Evolutionary conservation across 2,113 vertebrate genomes (phyloP).

Genomic region (Engystomops pustulosus): DNA sequence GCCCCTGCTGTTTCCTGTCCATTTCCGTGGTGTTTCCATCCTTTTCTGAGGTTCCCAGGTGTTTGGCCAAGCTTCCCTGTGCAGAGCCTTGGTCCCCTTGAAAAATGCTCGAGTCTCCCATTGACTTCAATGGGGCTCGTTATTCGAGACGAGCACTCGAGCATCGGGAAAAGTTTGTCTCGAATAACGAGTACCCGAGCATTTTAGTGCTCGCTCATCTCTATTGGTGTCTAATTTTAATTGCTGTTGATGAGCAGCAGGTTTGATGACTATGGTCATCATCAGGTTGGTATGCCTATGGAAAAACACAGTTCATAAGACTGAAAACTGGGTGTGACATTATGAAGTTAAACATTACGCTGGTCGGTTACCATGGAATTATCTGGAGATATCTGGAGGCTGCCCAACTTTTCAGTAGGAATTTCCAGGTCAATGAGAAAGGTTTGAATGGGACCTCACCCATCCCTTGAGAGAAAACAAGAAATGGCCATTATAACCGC

Average conservation of each 20-base stretch:
- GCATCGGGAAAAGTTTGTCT: no score
- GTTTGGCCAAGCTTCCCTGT: no score
- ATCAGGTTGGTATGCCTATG: constrained; percentile 1
- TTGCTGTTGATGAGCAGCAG: background rate
- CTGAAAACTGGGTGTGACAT: constrained; percentile 46
- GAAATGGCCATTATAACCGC: constrained; percentile 48
- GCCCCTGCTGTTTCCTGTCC: no score
- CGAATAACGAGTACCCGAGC: no score
- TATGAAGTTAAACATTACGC: constrained; percentile 36
- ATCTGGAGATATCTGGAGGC: constrained; percentile 49
- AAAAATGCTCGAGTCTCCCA: no score
- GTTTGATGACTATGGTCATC: background rate
- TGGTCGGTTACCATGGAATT: constrained; percentile 50
- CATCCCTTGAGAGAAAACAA: constrained; percentile 42
- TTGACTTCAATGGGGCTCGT: no score
- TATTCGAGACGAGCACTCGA: no score
- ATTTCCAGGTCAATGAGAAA: constrained; percentile 53
- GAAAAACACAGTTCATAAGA: constrained; percentile 27
- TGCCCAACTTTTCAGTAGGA: constrained; percentile 38
- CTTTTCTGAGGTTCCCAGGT: no score
- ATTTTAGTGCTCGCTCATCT: no score
- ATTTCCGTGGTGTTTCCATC: no score
- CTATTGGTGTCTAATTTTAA: background rate
- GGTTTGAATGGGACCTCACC: constrained; percentile 46
- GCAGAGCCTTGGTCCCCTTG: no score